Conservation (phyloP, 2,888 invertebrate species). For the Tenthredo distinguenda region DNA sequence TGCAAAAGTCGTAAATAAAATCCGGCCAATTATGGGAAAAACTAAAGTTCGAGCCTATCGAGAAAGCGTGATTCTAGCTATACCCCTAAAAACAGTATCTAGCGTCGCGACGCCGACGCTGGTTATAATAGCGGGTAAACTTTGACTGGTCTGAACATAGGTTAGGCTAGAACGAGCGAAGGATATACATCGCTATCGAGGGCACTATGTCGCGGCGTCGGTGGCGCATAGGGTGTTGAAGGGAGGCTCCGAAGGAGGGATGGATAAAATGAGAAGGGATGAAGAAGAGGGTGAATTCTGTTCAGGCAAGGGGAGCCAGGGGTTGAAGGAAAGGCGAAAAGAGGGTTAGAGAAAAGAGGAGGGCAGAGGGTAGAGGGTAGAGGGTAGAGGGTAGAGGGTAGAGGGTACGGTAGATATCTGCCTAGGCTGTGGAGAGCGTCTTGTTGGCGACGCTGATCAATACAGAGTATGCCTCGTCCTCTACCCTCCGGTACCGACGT, state of each 20-base stretch:
- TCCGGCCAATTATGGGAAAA: not conserved
- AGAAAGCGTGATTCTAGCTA: not conserved
- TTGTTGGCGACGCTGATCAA: slow-evolving; percentile 73
- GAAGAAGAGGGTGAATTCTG: not conserved
- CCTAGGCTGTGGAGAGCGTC: slow-evolving; percentile 63
- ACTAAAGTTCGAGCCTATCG: not conserved
- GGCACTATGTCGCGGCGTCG: slow-evolving; percentile 74
- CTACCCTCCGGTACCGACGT: slow-evolving; percentile 58
- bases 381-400: slow-evolving; percentile 27
- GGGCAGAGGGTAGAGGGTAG: not conserved
- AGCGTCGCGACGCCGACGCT: not conserved
- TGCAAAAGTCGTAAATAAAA: not conserved
- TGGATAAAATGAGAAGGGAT: slow-evolving; percentile 12
- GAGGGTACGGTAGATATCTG: slow-evolving; percentile 49
- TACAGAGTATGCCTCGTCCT: slow-evolving; percentile 58
- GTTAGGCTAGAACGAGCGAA: slow-evolving; percentile 68
- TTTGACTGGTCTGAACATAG: slow-evolving; percentile 66
- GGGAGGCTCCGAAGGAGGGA: slow-evolving; percentile 63
- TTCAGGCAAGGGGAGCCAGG: slow-evolving; percentile 25
- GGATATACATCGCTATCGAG: slow-evolving; percentile 72
- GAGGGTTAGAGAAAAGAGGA: slow-evolving; percentile 41
- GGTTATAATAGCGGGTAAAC: slow-evolving; percentile 43
- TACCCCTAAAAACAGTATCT: not conserved
- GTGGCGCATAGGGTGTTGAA: slow-evolving; percentile 60
- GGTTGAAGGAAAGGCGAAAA: not conserved